Percentiles rank a stretch among this genome's conserved stretches.
Evolutionary conservation across 2,888 invertebrate species (phyloP).

Genomic region (Pandemis heparana): DNA sequence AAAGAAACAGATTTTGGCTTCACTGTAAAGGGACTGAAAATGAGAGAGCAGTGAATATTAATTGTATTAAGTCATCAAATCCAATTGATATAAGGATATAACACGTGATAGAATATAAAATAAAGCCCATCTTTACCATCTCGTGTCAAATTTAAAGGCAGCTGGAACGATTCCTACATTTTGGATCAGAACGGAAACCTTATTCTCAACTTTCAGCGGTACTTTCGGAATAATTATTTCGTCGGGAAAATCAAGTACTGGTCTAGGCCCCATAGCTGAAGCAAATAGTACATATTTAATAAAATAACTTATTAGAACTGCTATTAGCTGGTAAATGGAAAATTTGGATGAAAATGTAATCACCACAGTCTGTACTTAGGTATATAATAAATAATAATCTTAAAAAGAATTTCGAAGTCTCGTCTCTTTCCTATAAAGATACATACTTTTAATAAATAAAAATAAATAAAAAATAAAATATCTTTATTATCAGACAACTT

Average conservation of each 20-base stretch:
- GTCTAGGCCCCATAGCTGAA: constrained; percentile 76
- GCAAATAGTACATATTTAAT: neutral
- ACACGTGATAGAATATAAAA: neutral
- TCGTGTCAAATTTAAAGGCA: constrained; percentile 67
- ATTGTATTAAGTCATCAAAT: neutral
- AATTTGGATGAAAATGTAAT: no score
- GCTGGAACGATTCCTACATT: constrained; percentile 68
- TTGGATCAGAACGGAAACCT: constrained; percentile 56
- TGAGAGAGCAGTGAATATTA: constrained; percentile 16
- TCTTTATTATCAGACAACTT: no score
- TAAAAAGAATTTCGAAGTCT: no score
- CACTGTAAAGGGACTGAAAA: constrained; percentile 81
- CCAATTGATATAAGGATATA: neutral
- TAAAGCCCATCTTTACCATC: constrained; percentile 58
- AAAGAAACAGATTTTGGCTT: constrained; percentile 82
- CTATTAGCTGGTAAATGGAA: neutral
- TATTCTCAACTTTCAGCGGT: constrained; percentile 71
- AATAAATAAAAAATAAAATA: no score
- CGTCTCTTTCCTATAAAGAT: no score
- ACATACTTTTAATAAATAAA: no score
- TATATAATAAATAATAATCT: no score
- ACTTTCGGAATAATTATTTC: constrained; percentile 63
- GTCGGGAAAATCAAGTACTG: constrained; percentile 75
- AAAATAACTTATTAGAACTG: neutral
- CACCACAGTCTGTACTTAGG: no score